A percentile compares a stretch with the other conserved stretches of the same genome.
These are phyloP conservation scores for Dione juno DNA, from an alignment of 2,888 invertebrate species.

Conservation along the genomic window DNA sequence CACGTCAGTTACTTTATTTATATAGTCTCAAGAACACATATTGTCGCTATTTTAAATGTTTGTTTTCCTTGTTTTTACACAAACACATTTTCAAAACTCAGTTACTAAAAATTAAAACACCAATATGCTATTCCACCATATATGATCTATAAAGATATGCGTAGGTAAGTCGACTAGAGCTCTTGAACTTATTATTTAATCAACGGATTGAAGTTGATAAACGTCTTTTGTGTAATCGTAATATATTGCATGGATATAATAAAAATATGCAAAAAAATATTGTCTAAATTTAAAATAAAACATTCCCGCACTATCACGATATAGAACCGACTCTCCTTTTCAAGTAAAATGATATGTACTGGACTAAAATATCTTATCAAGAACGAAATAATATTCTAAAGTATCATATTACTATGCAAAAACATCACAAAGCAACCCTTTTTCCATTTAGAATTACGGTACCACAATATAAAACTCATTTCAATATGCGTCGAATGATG, in stretches of 20 bases:
- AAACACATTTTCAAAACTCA: no score
- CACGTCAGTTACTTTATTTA: not conserved
- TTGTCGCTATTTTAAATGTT: not conserved
- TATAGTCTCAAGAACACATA: constrained; percentile 1
- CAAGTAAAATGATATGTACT: not conserved
- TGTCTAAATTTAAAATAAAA: no score
- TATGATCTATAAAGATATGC: no score
- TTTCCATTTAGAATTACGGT: constrained; percentile 19
- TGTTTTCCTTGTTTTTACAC: no score
- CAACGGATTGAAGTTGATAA: no score
- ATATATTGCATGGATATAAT: no score
- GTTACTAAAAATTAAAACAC: no score
- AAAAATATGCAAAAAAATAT: no score
- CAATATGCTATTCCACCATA: no score
- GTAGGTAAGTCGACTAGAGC: no score
- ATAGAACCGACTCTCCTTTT: not conserved
- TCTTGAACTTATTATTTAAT: no score
- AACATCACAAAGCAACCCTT: constrained; percentile 16
- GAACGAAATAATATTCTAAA: constrained; percentile 5
- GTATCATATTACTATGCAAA: constrained; percentile 15
- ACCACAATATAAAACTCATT: constrained; percentile 22
- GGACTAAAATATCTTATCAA: not conserved
- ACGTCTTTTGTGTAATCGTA: no score
- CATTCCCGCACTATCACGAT: not conserved
- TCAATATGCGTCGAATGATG: constrained; percentile 18